Percentiles rank a stretch among this genome's conserved stretches.
Evolutionary conservation across 2,888 invertebrate species (phyloP).

Genomic region (Rotaria macrura): DNA sequence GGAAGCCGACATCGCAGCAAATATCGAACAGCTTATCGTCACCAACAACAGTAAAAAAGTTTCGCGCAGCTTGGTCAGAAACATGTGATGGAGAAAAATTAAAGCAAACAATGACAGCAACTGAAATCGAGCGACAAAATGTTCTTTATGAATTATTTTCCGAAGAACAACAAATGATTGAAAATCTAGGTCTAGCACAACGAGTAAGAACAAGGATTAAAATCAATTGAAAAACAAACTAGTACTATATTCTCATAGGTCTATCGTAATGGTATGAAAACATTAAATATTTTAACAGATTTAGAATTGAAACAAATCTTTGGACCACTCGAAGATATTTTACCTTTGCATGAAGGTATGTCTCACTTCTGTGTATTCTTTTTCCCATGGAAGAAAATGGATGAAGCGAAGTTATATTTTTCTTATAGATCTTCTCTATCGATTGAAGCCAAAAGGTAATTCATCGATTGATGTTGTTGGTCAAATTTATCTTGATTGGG

Average conservation of each 20-base stretch:
- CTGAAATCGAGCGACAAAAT: slow-evolving; percentile 36
- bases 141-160: slow-evolving; percentile 55
- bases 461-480: slow-evolving; percentile 53
- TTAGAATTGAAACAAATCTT: slow-evolving; percentile 52
- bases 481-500: slow-evolving; percentile 43
- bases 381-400: too few species aligned
- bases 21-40: background rate
- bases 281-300: slow-evolving; percentile 50
- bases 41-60: background rate
- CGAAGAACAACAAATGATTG: slow-evolving; percentile 53
- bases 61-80: slow-evolving; percentile 14
- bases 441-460: slow-evolving; percentile 45
- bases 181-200: slow-evolving; percentile 51
- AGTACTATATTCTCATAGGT: background rate
- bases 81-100: slow-evolving; percentile 14
- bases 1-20: background rate
- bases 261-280: slow-evolving; percentile 52
- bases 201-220: slow-evolving; percentile 41
- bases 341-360: slow-evolving; percentile 49
- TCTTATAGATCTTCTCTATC: slow-evolving; percentile 40
- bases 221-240: background rate
- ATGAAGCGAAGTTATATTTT: too few species aligned
- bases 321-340: slow-evolving; percentile 47
- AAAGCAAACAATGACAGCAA: slow-evolving; percentile 7
- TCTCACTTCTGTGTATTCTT: too few species aligned